phyloP scores from a whole-genome alignment of 1,140 invertebrate genomes.

The honey bee (Apis mellifera) region DNA sequence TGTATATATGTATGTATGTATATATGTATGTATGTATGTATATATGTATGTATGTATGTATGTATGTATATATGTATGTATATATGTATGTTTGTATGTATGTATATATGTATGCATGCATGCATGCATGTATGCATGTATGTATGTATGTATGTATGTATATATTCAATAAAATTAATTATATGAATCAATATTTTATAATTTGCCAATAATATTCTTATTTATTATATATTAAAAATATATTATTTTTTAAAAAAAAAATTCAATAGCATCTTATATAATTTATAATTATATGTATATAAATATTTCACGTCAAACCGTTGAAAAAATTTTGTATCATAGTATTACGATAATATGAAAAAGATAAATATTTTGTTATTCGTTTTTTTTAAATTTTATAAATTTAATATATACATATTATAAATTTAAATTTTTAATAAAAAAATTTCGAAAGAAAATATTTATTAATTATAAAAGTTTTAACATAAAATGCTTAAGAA shows the following conservation, averaged over 20 bases:
- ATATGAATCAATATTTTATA: constrained; percentile 7
- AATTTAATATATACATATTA: too few relatives aligned
- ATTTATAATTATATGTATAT: background rate
- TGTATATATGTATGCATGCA: background rate
- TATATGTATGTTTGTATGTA: too few relatives aligned
- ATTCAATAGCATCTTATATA: background rate
- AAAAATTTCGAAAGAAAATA: background rate
- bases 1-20: constrained; percentile 7
- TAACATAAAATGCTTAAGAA: background rate
- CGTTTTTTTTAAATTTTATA: background rate
- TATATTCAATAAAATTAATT: constrained; percentile 11
- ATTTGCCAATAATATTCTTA: background rate
- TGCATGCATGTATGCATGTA: too few relatives aligned
- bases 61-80: too few relatives aligned
- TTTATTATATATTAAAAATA: too few relatives aligned
- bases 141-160: background rate
- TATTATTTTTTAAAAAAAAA: background rate
- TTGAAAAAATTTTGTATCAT: background rate
- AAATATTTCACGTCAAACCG: background rate
- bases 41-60: background rate
- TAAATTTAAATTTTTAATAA: background rate
- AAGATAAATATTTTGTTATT: background rate
- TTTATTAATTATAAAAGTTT: background rate
- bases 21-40: background rate
- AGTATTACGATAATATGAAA: background rate